Conservation (phyloP, 2,113 vertebrate species). For the Festucalex cinctus region DNA sequence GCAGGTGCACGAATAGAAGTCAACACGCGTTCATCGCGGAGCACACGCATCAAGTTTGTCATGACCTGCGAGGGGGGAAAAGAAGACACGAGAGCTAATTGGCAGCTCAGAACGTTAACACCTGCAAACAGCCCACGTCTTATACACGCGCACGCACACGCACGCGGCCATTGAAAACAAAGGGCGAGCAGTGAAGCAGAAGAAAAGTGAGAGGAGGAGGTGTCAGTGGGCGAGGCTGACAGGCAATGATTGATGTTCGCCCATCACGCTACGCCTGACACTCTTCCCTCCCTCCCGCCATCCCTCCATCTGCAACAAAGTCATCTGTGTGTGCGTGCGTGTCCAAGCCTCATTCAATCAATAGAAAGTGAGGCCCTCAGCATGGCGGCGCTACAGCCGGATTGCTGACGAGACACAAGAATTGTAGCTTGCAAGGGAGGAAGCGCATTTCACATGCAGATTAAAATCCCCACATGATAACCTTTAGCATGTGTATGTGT, state of each 20-base stretch:
- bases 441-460: constrained; percentile 71
- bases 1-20: constrained; percentile 10
- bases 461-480: constrained; percentile 60
- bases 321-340: constrained; percentile 53
- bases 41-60: constrained; percentile 66
- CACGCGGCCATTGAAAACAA: constrained; percentile 77
- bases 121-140: constrained; percentile 77
- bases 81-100: constrained; percentile 80
- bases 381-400: constrained; percentile 68
- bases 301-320: constrained; percentile 57
- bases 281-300: constrained; percentile 70
- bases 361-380: constrained; percentile 56
- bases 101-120: constrained; percentile 85
- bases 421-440: constrained; percentile 63
- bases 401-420: constrained; percentile 89
- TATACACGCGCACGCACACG: constrained; percentile 6
- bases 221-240: constrained; percentile 70
- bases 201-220: constrained; percentile 59
- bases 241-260: constrained; percentile 86
- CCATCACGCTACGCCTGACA: constrained; percentile 83
- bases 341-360: constrained; percentile 63
- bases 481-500: constrained; percentile 46
- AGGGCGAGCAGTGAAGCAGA: constrained; percentile 80
- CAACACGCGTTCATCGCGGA: constrained; percentile 34
- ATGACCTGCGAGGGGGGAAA: constrained; percentile 75